Conservation (phyloP, 2,113 vertebrate genomes). For the Bubo bubo region DNA sequence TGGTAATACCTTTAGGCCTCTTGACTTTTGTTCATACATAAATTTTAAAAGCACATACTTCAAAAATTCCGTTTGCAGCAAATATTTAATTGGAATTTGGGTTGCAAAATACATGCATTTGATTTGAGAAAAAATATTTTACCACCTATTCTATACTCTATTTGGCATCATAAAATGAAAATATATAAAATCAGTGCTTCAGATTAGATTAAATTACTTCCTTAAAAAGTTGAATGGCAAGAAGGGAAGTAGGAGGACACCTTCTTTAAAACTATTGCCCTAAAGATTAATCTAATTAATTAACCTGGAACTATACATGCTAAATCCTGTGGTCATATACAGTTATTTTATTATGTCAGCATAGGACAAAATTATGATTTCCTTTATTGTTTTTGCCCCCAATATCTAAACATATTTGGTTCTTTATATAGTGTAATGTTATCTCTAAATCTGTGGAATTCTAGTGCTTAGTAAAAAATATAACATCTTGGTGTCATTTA, state of each 20-base stretch:
- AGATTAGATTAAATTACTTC: not conserved
- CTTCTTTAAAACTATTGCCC: not conserved
- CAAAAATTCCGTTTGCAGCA: not conserved
- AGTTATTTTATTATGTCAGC: not conserved
- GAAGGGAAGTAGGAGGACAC: not conserved
- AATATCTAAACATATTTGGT: not conserved
- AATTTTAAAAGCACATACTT: not conserved
- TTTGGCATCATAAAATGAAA: not conserved
- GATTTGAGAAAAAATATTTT: not conserved
- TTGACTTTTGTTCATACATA: not conserved
- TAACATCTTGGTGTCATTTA: not conserved
- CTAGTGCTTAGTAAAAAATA: not conserved
- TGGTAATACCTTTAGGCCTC: not conserved
- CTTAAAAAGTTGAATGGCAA: not conserved
- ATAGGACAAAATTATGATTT: not conserved
- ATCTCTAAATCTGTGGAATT: not conserved
- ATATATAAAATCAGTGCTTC: not conserved
- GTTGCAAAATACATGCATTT: not conserved
- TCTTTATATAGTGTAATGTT: not conserved
- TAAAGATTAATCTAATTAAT: not conserved
- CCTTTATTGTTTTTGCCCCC: not conserved
- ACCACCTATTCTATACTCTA: not conserved
- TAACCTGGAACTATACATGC: not conserved
- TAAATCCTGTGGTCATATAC: not conserved
- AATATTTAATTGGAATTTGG: not conserved